These are phyloP conservation scores for Pharmacophagus antenor DNA, from an alignment of 2,888 invertebrate species.

Conservation along the genomic window DNA sequence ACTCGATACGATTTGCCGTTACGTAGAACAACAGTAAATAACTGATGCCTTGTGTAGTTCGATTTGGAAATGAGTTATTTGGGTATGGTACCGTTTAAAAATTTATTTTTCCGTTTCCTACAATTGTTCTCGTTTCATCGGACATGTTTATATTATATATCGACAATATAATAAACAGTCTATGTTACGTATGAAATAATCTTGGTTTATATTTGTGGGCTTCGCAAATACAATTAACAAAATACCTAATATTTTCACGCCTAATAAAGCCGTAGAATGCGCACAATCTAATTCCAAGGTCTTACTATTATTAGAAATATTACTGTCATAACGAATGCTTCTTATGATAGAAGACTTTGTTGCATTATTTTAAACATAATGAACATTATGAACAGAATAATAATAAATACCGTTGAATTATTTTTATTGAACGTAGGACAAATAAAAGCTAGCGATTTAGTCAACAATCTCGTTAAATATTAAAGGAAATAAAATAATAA, in stretches of 20 bases:
- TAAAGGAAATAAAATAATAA: too few species aligned
- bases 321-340: slow-evolving; percentile 10
- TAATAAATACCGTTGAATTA: background rate
- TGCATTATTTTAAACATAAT: slow-evolving; percentile 1
- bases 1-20: slow-evolving; percentile 40
- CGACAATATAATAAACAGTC: background rate
- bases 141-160: background rate
- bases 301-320: slow-evolving; percentile 16
- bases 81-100: slow-evolving; percentile 2
- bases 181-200: background rate
- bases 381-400: background rate
- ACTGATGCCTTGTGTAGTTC: slow-evolving; percentile 27
- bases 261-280: slow-evolving; percentile 13
- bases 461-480: too few species aligned
- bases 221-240: slow-evolving; percentile 13
- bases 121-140: background rate
- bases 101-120: slow-evolving; percentile 1
- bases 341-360: background rate
- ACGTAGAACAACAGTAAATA: slow-evolving; percentile 28
- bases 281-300: slow-evolving; percentile 29
- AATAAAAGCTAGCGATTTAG: too few species aligned
- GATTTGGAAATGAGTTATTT: slow-evolving; percentile 25
- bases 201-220: background rate
- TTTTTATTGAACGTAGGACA: background rate
- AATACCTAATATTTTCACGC: slow-evolving; percentile 14